These are phyloP conservation scores for Equus quagga DNA, from an alignment of 2,113 vertebrate species.

Conservation along the genomic window DNA sequence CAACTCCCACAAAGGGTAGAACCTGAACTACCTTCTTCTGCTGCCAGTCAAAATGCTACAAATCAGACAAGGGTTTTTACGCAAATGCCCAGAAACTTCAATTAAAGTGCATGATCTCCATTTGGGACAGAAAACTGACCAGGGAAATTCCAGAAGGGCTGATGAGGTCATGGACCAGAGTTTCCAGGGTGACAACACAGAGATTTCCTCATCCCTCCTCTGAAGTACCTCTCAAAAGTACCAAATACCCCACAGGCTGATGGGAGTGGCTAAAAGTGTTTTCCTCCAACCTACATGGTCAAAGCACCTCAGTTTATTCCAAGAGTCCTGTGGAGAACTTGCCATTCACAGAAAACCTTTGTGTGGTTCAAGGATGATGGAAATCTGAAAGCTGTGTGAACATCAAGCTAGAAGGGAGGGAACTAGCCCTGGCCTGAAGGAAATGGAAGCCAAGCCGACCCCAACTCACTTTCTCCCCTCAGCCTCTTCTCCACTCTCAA, in stretches of 20 bases:
- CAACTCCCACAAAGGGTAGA: neutral
- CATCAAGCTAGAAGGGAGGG: rapidly evolving
- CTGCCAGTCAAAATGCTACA: neutral
- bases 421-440: neutral
- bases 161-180: neutral
- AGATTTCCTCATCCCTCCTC: neutral
- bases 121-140: neutral
- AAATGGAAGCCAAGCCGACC: neutral
- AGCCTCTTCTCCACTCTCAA: too few relatives aligned
- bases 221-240: constrained; percentile 25
- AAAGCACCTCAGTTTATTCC: neutral
- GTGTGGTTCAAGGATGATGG: neutral
- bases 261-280: neutral
- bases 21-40: neutral
- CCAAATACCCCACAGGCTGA: neutral
- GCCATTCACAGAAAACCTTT: neutral
- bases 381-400: neutral
- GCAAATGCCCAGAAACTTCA: neutral
- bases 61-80: neutral
- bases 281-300: neutral
- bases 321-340: neutral
- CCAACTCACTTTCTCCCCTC: too few relatives aligned
- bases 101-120: neutral
- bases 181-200: neutral
- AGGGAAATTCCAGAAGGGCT: constrained; percentile 53